Evolutionary conservation across 2,797 vertebrate genomes (phyloP).

Genomic region (Premnoplex brunnescens): DNA sequence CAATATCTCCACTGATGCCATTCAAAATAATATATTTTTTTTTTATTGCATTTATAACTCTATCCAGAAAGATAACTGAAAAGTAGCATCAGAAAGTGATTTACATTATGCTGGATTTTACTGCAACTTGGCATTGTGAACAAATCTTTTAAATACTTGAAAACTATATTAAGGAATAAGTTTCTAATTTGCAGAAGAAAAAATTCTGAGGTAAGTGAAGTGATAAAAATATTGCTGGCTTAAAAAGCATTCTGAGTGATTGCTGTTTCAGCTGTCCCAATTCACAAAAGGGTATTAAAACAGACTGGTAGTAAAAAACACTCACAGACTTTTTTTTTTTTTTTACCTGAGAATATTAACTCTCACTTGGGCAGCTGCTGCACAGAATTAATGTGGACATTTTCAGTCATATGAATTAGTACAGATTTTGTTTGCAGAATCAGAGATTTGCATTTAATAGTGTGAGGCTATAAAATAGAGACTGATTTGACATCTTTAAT

Average conservation of each 20-base stretch:
- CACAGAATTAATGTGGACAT: not conserved
- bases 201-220: conserved; percentile 64
- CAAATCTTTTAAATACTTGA: conserved; percentile 62
- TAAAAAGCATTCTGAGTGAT: conserved; percentile 40
- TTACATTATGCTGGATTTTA: conserved; percentile 63
- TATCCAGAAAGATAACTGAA: conserved; percentile 58
- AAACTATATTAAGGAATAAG: conserved; percentile 35
- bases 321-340: not conserved
- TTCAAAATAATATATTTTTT: conserved; percentile 50
- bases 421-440: not conserved
- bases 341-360: not conserved
- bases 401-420: not conserved
- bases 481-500: not conserved
- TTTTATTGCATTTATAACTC: conserved; percentile 28
- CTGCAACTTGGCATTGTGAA: conserved; percentile 53
- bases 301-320: not conserved
- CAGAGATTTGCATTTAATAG: not conserved
- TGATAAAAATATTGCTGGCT: conserved; percentile 50
- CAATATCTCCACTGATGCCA: conserved; percentile 33
- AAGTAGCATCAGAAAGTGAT: conserved; percentile 50
- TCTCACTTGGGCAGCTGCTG: not conserved
- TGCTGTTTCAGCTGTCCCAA: conserved; percentile 52
- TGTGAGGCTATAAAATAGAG: not conserved
- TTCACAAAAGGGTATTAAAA: conserved; percentile 44
- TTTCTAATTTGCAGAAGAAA: conserved; percentile 60